phyloP scores from a whole-genome alignment of 92 coral and sea anemone species.

The Isaurus tuberculatus region DNA sequence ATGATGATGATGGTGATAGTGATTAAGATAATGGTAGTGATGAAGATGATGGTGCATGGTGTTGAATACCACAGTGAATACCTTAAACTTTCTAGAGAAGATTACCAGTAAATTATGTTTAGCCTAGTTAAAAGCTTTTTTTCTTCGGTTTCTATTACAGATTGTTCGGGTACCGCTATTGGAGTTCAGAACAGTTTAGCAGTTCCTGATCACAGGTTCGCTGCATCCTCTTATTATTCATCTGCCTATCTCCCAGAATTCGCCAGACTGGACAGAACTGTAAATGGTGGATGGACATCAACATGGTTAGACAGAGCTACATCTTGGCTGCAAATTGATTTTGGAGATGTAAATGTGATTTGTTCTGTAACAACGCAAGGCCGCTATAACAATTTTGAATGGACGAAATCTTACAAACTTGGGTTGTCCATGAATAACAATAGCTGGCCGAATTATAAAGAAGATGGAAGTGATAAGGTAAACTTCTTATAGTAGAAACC shows the following conservation, averaged over 20 bases:
- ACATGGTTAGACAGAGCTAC: background rate
- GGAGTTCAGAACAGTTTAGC: background rate
- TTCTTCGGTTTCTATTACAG: background rate
- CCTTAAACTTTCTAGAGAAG: no score
- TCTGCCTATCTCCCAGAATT: background rate
- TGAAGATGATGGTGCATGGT: no score
- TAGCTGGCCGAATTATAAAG: background rate
- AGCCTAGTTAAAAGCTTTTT: background rate
- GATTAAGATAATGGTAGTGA: no score
- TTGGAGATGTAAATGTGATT: background rate
- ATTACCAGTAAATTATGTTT: no score
- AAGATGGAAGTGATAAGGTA: background rate
- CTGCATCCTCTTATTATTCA: background rate
- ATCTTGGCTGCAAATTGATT: conserved; percentile 14
- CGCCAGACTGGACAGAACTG: background rate
- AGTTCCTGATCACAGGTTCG: conserved; percentile 16
- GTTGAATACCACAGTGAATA: no score
- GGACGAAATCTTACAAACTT: background rate
- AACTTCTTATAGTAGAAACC: background rate
- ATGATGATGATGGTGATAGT: no score
- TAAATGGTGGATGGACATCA: background rate
- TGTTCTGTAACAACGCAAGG: conserved; percentile 28
- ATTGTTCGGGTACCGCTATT: background rate
- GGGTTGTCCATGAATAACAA: background rate
- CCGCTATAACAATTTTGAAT: background rate